These are phyloP conservation scores for Mus minutoides DNA, from an alignment of 2,797 vertebrate genomes.

Conservation along the genomic window DNA sequence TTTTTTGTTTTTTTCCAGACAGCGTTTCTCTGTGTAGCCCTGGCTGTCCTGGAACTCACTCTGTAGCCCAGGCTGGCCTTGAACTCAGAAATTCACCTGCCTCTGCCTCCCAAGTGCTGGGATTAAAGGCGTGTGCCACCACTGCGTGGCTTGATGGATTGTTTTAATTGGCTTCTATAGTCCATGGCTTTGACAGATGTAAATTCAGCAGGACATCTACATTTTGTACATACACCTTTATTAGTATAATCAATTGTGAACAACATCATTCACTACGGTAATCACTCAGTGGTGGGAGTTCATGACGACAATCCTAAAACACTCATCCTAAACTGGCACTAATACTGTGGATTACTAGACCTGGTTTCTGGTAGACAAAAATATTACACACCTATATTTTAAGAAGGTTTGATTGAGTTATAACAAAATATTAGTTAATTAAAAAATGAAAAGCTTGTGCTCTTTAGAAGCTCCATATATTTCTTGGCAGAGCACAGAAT, in stretches of 20 bases:
- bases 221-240: conserved; percentile 13
- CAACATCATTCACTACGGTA: not conserved
- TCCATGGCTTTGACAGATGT: not conserved
- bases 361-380: not conserved
- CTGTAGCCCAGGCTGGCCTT: too few relatives aligned
- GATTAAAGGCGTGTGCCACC: too few relatives aligned
- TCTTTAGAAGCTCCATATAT: not conserved
- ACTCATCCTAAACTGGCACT: conserved; percentile 19
- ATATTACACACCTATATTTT: not conserved
- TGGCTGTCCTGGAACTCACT: too few relatives aligned
- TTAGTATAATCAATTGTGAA: conserved; percentile 39
- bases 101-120: too few relatives aligned
- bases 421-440: not conserved
- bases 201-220: conserved; percentile 44
- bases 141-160: not conserved
- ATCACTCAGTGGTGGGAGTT: not conserved
- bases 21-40: too few relatives aligned
- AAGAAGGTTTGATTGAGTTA: conserved; percentile 12
- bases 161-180: conserved; percentile 25
- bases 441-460: not conserved
- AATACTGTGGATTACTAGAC: not conserved
- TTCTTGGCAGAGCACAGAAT: conserved; percentile 43
- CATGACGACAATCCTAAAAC: not conserved
- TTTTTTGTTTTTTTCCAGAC: too few relatives aligned
- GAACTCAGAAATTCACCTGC: too few relatives aligned